Conservation (phyloP, 1,140 invertebrate species). For the Drosophila miranda region DNA sequence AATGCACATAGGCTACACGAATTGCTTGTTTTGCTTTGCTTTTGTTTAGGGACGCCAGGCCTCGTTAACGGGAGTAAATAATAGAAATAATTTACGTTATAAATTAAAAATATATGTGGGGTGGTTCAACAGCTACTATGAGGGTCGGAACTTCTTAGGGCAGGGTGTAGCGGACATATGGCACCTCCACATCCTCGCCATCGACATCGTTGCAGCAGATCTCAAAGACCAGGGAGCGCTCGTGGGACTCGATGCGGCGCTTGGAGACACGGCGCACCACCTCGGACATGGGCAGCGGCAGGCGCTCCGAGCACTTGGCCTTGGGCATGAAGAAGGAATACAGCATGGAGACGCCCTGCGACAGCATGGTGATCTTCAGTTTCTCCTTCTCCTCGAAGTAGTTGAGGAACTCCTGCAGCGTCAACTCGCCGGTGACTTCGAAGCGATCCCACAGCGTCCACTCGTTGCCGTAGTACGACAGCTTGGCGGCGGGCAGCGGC, state of each 20-base stretch:
- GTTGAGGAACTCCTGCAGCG: constrained; percentile 95
- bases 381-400: constrained; percentile 96
- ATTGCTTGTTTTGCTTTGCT: constrained; percentile 11
- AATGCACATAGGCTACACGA: constrained; percentile 50
- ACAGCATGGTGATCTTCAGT: constrained; percentile 98
- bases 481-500: constrained; percentile 94
- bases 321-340: constrained; percentile 99
- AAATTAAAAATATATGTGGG: constrained; percentile 63
- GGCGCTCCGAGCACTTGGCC: constrained; percentile 93
- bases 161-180: constrained; percentile 97
- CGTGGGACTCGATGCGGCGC: constrained; percentile 95
- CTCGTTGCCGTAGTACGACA: constrained; percentile 96
- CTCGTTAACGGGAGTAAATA: constrained; percentile 24
- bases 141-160: constrained; percentile 77
- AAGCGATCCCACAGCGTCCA: constrained; percentile 99
- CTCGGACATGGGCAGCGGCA: constrained; percentile 93
- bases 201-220: constrained; percentile 96
- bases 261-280: constrained; percentile 97
- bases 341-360: constrained; percentile 98
- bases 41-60: constrained; percentile 27
- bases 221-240: constrained; percentile 97
- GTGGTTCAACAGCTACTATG: no score
- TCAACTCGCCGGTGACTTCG: constrained; percentile 97
- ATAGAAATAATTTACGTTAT: constrained; percentile 73
- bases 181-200: constrained; percentile 98